A percentile compares a stretch with the other conserved stretches of the same genome.
phyloP scores from a whole-genome alignment of 2,797 vertebrate genomes.

The Epinephelus awoara region DNA sequence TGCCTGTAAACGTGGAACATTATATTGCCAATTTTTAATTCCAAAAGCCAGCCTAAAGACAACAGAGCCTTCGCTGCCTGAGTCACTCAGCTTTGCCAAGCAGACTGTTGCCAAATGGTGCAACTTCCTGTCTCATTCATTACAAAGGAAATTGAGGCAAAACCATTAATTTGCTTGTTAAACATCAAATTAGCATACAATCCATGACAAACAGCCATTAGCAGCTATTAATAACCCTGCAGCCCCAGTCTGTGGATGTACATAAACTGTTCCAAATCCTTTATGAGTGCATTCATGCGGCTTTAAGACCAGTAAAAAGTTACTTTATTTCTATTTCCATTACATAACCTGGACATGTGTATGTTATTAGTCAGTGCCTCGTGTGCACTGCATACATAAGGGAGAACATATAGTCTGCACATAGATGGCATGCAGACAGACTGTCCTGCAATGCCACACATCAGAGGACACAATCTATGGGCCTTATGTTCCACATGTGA shows the following conservation, averaged over 20 bases:
- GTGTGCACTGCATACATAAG: neutral
- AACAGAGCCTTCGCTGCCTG: neutral
- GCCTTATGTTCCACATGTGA: conserved; percentile 18
- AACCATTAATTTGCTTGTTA: neutral
- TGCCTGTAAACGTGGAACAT: neutral
- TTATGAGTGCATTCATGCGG: conserved; percentile 30
- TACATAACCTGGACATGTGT: conserved; percentile 25
- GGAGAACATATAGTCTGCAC: neutral
- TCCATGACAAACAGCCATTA: conserved; percentile 18
- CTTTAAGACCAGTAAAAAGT: conserved; percentile 36
- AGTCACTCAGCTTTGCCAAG: conserved; percentile 10
- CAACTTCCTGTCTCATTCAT: neutral
- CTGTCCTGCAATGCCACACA: conserved; percentile 1
- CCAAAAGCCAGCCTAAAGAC: neutral
- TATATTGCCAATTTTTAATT: neutral
- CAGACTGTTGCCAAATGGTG: neutral
- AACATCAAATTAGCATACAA: neutral
- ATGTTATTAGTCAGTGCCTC: conserved; percentile 8
- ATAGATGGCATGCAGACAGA: conserved; percentile 11
- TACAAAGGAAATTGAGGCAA: conserved; percentile 6
- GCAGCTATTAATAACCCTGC: neutral
- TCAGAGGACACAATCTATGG: conserved; percentile 12
- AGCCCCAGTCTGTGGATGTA: conserved; percentile 16
- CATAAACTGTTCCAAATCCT: conserved; percentile 3
- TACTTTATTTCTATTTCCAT: conserved; percentile 49